Evolutionary conservation across 2,113 vertebrate species (phyloP), one percentile per base, ranked within the genome.

Genomic region (Haemorhous mexicanus): DNA sequence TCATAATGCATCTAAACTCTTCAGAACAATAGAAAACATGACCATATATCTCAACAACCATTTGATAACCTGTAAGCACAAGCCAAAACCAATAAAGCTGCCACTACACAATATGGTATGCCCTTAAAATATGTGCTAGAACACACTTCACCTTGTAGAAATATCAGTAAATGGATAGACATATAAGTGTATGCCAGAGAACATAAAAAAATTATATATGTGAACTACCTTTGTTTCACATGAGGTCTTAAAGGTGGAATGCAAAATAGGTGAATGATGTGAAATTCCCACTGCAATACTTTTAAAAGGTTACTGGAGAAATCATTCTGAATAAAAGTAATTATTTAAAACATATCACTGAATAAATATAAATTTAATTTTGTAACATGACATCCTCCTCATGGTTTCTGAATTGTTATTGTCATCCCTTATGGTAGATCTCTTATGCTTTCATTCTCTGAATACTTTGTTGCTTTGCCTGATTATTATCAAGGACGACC

Each of bases 41-140:
- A 68, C 5, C 41, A 2, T 43, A 21, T 22, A 28, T 55, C 5
- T 6, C 20, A 67, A 18, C 3, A 62, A 18, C 2, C 8, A 46
- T 56, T 76, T 73, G 2, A 4, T 72, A 26, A 59, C 22, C 27
- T 76, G 23, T 35, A 90, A 76, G 10, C 27, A 61, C 11, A 56
- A 44, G 3, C 3, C 35, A 64, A 67, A 87, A 46, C 9, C 9
- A 73, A 22, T 64, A 89, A 58, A 91, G 1, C 13, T 70, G 33
- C 13, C 6, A 30, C 22, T 63, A 12, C 2, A 14, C 17, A 80
- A 8, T 11, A 39, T 21, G 4, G 5, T n/a, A 50, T 2, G 2
- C 4, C 28, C 70, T 76, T 76, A 63, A n/a, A 10, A 26, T n/a
- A 59, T 83, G 39, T 46, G 33, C 69, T 63, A 74, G 41, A 78